Conservation (phyloP, 2,797 vertebrate species). For the Brotula barbata region DNA sequence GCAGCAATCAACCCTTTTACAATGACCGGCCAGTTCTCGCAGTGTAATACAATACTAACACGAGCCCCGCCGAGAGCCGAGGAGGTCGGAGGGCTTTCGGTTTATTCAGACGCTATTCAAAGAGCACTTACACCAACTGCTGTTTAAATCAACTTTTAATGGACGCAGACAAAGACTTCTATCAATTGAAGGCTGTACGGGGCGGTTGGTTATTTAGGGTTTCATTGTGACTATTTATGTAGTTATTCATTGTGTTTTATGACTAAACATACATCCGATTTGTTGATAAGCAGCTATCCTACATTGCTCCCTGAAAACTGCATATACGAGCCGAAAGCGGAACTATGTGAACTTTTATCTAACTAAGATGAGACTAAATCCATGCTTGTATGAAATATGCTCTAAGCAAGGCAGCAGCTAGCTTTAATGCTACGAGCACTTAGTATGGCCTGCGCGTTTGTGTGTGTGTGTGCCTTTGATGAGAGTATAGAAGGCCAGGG, state of each 20-base stretch:
- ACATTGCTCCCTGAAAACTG: no score
- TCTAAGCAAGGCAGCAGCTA: constrained; percentile 31
- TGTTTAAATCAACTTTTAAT: constrained; percentile 42
- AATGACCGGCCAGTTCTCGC: constrained; percentile 56
- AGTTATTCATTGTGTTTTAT: no score
- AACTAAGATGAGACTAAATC: no score
- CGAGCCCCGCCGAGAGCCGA: constrained; percentile 42
- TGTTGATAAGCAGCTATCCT: no score
- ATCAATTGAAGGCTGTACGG: constrained; percentile 13
- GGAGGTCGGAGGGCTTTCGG: constrained; percentile 36
- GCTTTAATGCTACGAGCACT: constrained; percentile 50
- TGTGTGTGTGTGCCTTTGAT: constrained; percentile 60
- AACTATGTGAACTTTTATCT: no score
- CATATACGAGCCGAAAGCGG: no score
- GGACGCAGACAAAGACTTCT: constrained; percentile 21
- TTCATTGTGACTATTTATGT: constrained; percentile 4
- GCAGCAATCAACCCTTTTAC: constrained; percentile 63
- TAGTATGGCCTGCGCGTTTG: constrained; percentile 49
- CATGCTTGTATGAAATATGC: constrained; percentile 7
- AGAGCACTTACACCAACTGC: constrained; percentile 40
- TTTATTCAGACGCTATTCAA: constrained; percentile 41
- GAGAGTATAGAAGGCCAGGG: constrained; percentile 30
- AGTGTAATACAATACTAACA: constrained; percentile 55
- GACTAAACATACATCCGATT: no score
- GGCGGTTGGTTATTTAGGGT: neutral